Conservation (phyloP, 2,888 invertebrate species). For the Drosophila parthenogenetica region DNA sequence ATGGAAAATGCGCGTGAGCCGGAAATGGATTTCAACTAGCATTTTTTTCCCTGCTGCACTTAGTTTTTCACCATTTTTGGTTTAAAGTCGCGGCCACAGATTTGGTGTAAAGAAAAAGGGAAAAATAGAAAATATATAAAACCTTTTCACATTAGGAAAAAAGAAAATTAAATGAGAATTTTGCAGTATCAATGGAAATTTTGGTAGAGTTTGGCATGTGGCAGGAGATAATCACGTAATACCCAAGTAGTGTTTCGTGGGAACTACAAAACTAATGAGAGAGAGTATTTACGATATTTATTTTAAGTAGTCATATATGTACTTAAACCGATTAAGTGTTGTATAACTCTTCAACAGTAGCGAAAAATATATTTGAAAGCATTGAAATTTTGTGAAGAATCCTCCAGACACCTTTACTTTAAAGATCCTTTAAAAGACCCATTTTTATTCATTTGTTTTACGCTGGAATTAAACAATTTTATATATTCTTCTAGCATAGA, state of each 20-base stretch:
- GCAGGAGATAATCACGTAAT: too few species aligned
- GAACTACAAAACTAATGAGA: too few species aligned
- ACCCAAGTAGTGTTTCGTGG: too few species aligned
- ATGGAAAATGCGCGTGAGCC: constrained; percentile 53
- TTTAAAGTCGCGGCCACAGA: constrained; percentile 62
- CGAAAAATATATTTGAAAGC: too few species aligned
- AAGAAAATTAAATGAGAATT: not conserved
- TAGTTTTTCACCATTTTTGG: constrained; percentile 9
- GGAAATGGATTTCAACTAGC: constrained; percentile 75
- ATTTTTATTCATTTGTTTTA: not conserved
- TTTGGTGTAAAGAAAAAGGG: constrained; percentile 42
- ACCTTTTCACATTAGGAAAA: not conserved
- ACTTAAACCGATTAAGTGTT: too few species aligned
- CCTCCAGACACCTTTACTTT: too few species aligned
- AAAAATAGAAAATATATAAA: not conserved
- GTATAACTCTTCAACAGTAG: too few species aligned
- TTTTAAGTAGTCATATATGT: too few species aligned
- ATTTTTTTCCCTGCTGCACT: constrained; percentile 14
- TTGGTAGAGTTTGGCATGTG: constrained; percentile 27
- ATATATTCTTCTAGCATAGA: not conserved
- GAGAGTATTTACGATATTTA: too few species aligned
- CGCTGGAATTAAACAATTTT: constrained; percentile 5
- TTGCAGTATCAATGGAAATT: constrained; percentile 15
- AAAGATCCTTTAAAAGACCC: too few species aligned
- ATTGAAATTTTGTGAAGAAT: too few species aligned